phyloP scores from a whole-genome alignment of 2,888 invertebrate genomes.

The Volucella inflata region DNA sequence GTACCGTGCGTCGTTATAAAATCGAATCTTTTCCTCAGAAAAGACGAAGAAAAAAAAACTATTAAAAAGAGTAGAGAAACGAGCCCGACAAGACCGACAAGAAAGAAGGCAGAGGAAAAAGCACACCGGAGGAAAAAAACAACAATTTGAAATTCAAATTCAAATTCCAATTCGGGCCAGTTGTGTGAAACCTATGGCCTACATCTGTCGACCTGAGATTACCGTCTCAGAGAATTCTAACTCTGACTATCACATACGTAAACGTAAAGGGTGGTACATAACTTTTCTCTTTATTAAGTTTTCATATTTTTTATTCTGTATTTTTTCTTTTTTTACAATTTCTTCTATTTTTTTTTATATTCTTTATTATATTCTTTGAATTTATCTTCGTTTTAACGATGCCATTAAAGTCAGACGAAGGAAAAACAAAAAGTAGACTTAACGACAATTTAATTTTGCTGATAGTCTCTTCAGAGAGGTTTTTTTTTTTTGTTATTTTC shows the following conservation, averaged over 20 bases:
- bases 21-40: slow-evolving; percentile 50
- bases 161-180: slow-evolving; percentile 62
- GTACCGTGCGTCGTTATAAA: slow-evolving; percentile 55
- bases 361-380: neutral
- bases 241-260: neutral
- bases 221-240: too few relatives aligned
- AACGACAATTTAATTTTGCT: slow-evolving; percentile 67
- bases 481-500: too few relatives aligned
- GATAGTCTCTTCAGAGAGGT: slow-evolving; percentile 23
- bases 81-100: too few relatives aligned
- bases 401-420: slow-evolving; percentile 2
- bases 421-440: slow-evolving; percentile 18
- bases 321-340: too few relatives aligned
- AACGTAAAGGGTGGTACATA: slow-evolving; percentile 62
- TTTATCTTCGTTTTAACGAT: slow-evolving; percentile 52
- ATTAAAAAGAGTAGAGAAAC: neutral
- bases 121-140: neutral
- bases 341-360: too few relatives aligned
- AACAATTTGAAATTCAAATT: slow-evolving; percentile 62
- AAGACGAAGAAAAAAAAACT: slow-evolving; percentile 40
- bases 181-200: slow-evolving; percentile 57
- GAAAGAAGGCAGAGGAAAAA: slow-evolving; percentile 21
- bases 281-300: slow-evolving; percentile 62
- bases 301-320: slow-evolving; percentile 8
- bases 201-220: slow-evolving; percentile 61